Conservation (phyloP, 2,113 vertebrate genomes). For the Aix galericulata region DNA sequence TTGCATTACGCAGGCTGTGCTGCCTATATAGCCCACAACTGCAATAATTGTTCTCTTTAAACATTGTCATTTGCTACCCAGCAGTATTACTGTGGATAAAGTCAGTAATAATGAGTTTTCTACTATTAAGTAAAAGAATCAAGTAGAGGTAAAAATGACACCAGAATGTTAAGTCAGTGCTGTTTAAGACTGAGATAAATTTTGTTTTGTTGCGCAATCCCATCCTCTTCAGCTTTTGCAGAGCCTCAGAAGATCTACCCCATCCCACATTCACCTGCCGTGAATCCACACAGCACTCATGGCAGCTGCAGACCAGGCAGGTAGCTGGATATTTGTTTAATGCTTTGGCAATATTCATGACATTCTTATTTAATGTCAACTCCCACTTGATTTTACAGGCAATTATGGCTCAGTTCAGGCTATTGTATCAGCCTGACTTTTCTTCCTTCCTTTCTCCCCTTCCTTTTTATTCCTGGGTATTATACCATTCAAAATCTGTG, state of each 20-base stretch:
- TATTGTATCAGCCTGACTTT: not conserved
- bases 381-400: slow-evolving; percentile 32
- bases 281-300: accelerated
- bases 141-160: not conserved
- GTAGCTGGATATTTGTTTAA: not conserved
- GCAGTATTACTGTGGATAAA: not conserved
- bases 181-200: not conserved
- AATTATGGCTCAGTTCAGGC: not conserved
- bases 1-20: not conserved
- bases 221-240: not conserved
- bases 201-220: not conserved
- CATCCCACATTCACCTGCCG: not conserved
- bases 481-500: slow-evolving; percentile 24
- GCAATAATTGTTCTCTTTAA: not conserved
- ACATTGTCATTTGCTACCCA: not conserved
- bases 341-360: slow-evolving; percentile 13
- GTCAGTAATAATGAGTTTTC: not conserved
- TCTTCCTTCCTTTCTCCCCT: not conserved
- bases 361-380: not conserved
- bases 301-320: not conserved
- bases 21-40: not conserved
- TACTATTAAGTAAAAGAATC: not conserved
- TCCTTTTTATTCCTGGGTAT: not conserved
- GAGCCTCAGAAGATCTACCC: not conserved
- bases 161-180: not conserved